Evolutionary conservation across 2,113 vertebrate genomes (phyloP), one percentile per base, ranked within the genome.

Genomic region (Nerophis lumbriciformis): DNA sequence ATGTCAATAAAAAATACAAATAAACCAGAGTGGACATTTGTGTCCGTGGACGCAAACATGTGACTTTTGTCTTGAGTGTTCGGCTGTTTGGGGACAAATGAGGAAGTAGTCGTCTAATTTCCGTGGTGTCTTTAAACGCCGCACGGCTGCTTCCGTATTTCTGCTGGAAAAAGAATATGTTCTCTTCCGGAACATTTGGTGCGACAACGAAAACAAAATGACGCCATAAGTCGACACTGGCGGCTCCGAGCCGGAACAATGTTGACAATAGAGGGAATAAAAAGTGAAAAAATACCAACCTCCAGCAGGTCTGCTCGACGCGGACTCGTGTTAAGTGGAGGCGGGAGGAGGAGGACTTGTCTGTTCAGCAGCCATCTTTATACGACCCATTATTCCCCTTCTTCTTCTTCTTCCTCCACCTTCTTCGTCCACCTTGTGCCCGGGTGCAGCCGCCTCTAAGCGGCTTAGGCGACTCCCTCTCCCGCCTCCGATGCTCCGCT

Each of bases 391-490:
- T 78, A 28, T 28, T 4, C 28, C 28, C 28, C 28, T 28, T 28
- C 28, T 28, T 12, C 9, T 28, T 4, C 28, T 4, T 4, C 28
- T 28, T 28, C 28, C 3, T 12, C 9, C 9, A 38, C n/a, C 64
- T 72, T 65, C n/a, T 38, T 57, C n/a, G 5, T 12, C 9, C 15
- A 38, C n/a, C 8, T 42, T 15, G 8, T 38, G 37, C 53, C 65
- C 52, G 72, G 44, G 52, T 54, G 66, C 53, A 73, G 39, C 67
- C 55, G 59, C 62, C 58, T 59, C 51, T 77, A 84, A 83, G 74
- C 77, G 45, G 85, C 80, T 88, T 87, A 88, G 62, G 67, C 4
- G 63, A 63, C 80, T 63, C 47, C 72, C 76, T 75, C 36, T 38
- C 74, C 56, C 45, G 53, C 70, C 4, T 68, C 73, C 71, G 75